Evolutionary conservation across 2,888 invertebrate genomes (phyloP).

Genomic region (Anaspis maculata): DNA sequence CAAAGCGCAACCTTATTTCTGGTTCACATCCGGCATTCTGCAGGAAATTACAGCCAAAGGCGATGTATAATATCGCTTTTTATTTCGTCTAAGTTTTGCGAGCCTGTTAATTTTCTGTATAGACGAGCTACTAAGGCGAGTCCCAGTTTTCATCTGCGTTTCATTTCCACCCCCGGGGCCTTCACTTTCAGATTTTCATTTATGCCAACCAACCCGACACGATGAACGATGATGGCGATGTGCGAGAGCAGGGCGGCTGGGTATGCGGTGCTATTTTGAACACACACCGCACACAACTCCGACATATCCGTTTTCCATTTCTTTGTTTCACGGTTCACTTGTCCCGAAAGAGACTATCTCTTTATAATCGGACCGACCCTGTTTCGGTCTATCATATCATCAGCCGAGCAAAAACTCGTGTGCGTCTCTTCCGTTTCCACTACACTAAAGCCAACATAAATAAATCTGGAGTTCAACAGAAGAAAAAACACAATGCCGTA

Average conservation of each 20-base stretch:
- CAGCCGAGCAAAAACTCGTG: conserved; percentile 7
- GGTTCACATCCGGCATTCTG: conserved; percentile 15
- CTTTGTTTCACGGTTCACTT: conserved; percentile 11
- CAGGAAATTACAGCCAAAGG: conserved; percentile 27
- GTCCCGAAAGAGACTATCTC: conserved; percentile 4
- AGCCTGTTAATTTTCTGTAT: conserved; percentile 14
- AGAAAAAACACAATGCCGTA: too few relatives aligned
- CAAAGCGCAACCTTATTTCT: conserved; percentile 11
- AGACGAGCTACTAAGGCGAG: conserved; percentile 7
- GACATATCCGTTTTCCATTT: conserved; percentile 9
- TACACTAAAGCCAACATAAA: conserved; percentile 9
- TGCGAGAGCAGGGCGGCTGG: neutral
- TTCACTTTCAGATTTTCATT: conserved; percentile 10
- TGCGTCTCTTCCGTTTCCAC: conserved; percentile 4
- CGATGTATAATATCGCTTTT: conserved; percentile 22
- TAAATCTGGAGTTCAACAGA: conserved; percentile 9
- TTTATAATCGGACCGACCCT: conserved; percentile 10
- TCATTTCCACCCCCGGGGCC: conserved; percentile 7
- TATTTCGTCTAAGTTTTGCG: conserved; percentile 10
- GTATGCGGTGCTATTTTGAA: too few relatives aligned
- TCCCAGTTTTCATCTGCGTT: conserved; percentile 9
- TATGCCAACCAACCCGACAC: neutral
- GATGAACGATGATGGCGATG: neutral
- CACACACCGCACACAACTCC: conserved; percentile 8
- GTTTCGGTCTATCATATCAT: conserved; percentile 8